These are phyloP conservation scores for Sylvietta virens DNA, from an alignment of 2,113 vertebrate species.

Conservation along the genomic window DNA sequence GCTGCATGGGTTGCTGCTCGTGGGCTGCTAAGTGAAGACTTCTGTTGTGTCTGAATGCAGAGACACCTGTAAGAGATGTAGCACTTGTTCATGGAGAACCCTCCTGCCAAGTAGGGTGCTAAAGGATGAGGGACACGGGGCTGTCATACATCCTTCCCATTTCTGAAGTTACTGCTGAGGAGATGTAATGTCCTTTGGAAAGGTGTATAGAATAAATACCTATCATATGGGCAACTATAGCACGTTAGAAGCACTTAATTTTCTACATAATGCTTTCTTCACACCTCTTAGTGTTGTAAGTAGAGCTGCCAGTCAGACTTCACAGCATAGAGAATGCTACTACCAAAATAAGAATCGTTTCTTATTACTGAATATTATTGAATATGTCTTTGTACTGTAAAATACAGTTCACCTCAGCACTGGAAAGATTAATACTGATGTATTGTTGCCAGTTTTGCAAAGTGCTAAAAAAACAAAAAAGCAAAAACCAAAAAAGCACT, in stretches of 20 bases:
- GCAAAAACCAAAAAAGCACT: not conserved
- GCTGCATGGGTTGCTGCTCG: not conserved
- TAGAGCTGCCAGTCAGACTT: not conserved
- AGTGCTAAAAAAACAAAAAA: not conserved
- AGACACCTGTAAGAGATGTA: not conserved
- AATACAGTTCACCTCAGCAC: not conserved
- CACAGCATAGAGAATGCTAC: not conserved
- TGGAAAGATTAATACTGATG: not conserved
- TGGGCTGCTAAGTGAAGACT: not conserved
- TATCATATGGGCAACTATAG: not conserved
- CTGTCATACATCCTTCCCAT: not conserved
- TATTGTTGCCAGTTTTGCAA: not conserved
- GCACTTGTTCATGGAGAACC: not conserved
- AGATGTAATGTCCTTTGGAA: not conserved
- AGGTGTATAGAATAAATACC: not conserved
- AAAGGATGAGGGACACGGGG: no score
- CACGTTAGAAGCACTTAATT: not conserved
- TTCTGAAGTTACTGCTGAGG: not conserved
- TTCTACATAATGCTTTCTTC: not conserved
- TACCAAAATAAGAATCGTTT: not conserved
- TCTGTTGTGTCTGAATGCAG: not conserved
- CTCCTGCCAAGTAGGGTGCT: not conserved
- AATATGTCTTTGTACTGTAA: not conserved
- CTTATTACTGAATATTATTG: not conserved
- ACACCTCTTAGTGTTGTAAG: not conserved